A percentile compares a stretch with the other conserved stretches of the same genome.
These are phyloP conservation scores for Ephydatia muelleri DNA, from an alignment of 37 sponge, comb jelly and placozoan species.

Conservation along the genomic window DNA sequence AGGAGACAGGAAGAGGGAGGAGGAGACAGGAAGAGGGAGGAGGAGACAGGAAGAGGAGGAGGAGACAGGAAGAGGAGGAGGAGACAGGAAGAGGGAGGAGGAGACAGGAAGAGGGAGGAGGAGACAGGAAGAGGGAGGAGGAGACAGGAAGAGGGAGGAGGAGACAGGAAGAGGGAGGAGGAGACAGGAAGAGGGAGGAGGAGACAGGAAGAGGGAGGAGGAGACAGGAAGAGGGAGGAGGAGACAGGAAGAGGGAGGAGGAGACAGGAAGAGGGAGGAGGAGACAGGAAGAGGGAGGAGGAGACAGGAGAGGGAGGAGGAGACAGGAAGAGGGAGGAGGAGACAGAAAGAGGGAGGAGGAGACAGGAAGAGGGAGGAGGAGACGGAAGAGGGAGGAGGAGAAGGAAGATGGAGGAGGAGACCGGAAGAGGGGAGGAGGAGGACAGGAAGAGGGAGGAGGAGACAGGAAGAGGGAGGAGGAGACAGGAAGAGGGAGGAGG, in stretches of 20 bases:
- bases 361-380: neutral
- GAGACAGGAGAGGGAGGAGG: neutral
- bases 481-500: too few species aligned
- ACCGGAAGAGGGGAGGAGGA: neutral
- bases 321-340: neutral
- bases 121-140: conserved; percentile 30
- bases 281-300: neutral
- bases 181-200: neutral
- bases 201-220: neutral
- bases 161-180: conserved; percentile 35
- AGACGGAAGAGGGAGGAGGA: neutral
- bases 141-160: conserved; percentile 34
- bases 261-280: neutral
- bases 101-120: conserved; percentile 4
- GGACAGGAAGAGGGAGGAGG: neutral
- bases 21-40: neutral
- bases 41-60: neutral
- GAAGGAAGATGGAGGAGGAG: too few species aligned
- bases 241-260: neutral
- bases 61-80: conserved; percentile 23
- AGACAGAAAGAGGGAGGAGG: neutral
- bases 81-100: conserved; percentile 30
- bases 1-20: too few species aligned
- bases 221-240: neutral
- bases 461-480: neutral